Evolutionary conservation across 2,113 vertebrate species (phyloP).

Genomic region (Perca flavescens): DNA sequence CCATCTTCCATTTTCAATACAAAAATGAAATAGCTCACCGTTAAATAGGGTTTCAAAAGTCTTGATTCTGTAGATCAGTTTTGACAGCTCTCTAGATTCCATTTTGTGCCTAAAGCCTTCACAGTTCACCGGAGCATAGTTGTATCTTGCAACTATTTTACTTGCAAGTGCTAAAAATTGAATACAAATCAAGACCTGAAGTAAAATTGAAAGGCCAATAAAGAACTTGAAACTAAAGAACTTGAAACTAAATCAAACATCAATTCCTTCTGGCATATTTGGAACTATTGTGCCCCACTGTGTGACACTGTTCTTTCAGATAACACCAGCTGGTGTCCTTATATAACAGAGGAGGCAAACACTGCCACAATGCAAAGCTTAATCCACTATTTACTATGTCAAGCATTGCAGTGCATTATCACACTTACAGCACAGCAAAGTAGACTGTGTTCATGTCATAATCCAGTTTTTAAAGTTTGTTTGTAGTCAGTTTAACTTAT

Average conservation of each 20-base stretch:
- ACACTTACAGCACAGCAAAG: background rate
- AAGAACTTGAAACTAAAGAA: background rate
- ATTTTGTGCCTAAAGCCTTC: background rate
- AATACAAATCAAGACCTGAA: conserved; percentile 6
- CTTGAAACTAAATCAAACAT: background rate
- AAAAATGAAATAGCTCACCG: background rate
- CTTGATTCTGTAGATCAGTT: conserved; percentile 9
- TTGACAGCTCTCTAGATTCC: background rate
- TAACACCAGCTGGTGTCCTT: background rate
- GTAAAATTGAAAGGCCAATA: background rate
- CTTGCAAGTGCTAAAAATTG: background rate
- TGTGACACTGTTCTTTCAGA: background rate
- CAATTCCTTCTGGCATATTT: background rate
- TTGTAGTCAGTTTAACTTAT: background rate
- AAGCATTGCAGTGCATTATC: background rate
- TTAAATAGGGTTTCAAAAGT: conserved; percentile 19
- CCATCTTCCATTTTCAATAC: conserved; percentile 14
- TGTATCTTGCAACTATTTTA: background rate
- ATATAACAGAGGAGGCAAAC: background rate
- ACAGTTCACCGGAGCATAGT: conserved; percentile 8
- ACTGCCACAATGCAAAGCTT: background rate
- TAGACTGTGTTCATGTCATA: background rate
- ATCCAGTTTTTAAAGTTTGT: background rate
- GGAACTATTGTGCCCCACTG: background rate
- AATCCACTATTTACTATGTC: background rate